Evolutionary conservation across 2,113 vertebrate species (phyloP), one percentile per base, ranked within the genome.

Genomic region (Peromyscus leucopus): DNA sequence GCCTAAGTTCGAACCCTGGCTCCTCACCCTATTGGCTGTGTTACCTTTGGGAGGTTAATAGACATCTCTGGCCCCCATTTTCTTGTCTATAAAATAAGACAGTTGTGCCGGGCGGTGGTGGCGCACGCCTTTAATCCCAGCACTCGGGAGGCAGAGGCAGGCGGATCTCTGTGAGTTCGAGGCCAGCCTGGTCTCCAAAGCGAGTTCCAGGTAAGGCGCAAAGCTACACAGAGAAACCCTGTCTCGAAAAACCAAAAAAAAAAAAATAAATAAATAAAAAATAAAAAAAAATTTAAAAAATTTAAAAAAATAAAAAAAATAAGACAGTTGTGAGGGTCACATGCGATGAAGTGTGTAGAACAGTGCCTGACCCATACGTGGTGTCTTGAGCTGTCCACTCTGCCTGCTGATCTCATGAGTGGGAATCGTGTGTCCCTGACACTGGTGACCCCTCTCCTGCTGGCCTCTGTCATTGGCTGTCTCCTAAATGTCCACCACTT

Each of bases 381-480:
- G 12, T 15, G 16, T 28, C 7, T 17, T 22, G 0, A 19, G 21
- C 2, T 55, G 36, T 7, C 31, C 2, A 21, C 91, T 31, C n/a
- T 15, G 46, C 51, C 5, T 7, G 82, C 15, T 9, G 36, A 5
- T 31, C 24, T 84, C 59, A 31, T n/a, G n/a, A 63, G n/a, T 63
- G 39, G 24, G 31, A 5, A 26, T 31, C 36, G 42, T 63, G 39
- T 10, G 11, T 65, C 51, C 4, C 19, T 71, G 36, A 83, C 16
- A 0, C 16, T 3, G 3, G 55, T 19, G 57, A 21, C 31, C 5
- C 8, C 3, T 2, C 0, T 0, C 13, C 39, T 61, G 61, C 63
- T 83, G 26, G 33, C 57, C 61, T 59, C 51, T 7, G 24, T 28
- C 2, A 1, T 16, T 19, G 2, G 16, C 13, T 3, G 26, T 75